These are phyloP conservation scores for Characodon lateralis DNA, from an alignment of 2,797 vertebrate genomes.

Conservation along the genomic window DNA sequence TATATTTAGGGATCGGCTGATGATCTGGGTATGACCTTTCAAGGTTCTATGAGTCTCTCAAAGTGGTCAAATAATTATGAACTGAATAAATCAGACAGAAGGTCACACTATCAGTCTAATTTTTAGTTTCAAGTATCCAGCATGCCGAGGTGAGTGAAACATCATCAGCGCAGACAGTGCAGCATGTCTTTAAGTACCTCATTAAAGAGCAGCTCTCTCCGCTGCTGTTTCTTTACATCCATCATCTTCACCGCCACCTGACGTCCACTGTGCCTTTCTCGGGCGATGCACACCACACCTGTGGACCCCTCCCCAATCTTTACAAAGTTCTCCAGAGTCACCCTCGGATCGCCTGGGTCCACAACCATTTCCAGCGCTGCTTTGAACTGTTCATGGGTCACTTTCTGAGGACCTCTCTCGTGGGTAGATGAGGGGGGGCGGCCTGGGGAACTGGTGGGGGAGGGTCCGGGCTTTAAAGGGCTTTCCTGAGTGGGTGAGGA, in stretches of 20 bases:
- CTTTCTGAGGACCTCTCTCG: conserved; percentile 52
- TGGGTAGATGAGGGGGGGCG: conserved; percentile 64
- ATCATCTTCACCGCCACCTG: conserved; percentile 97
- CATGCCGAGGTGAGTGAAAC: too few species aligned
- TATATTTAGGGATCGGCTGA: too few species aligned
- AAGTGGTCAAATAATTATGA: too few species aligned
- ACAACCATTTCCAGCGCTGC: conserved; percentile 92
- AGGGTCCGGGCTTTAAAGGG: conserved; percentile 71
- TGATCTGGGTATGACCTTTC: too few species aligned
- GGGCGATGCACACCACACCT: conserved; percentile 90
- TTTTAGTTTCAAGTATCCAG: too few species aligned
- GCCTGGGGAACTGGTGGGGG: conserved; percentile 83
- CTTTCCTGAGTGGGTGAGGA: conserved; percentile 68
- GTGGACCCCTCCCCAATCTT: conserved; percentile 96
- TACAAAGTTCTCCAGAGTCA: conserved; percentile 87
- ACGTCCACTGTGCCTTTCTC: conserved; percentile 86
- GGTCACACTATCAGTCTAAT: too few species aligned
- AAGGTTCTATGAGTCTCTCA: too few species aligned
- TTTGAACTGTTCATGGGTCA: conserved; percentile 92
- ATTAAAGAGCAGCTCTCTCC: conserved; percentile 93
- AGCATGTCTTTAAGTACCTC: conserved; percentile 77
- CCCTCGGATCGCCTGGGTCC: conserved; percentile 88
- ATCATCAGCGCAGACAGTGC: too few species aligned
- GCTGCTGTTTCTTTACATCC: conserved; percentile 93
- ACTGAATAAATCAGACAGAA: too few species aligned